These are phyloP conservation scores for Dendrocincla tyrannina DNA, from an alignment of 2,797 vertebrate species.

Conservation along the genomic window DNA sequence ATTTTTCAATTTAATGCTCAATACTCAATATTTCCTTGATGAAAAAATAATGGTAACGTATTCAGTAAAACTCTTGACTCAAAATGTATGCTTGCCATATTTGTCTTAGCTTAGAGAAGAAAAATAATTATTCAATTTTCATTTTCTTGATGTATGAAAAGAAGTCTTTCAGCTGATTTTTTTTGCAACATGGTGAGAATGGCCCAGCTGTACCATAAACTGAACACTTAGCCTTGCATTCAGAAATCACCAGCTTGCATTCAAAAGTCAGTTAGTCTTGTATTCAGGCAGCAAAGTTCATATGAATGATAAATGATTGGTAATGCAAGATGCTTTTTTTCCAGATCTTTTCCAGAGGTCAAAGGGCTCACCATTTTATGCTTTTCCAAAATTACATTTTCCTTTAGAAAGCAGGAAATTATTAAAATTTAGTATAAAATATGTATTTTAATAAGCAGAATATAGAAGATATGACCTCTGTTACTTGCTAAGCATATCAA, in stretches of 20 bases:
- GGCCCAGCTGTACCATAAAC: constrained; percentile 53
- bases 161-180: constrained; percentile 16
- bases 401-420: constrained; percentile 19
- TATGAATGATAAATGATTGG: constrained; percentile 50
- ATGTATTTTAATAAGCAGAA: not conserved
- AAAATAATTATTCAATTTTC: constrained; percentile 39
- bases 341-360: not conserved
- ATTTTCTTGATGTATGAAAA: constrained; percentile 47
- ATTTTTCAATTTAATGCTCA: not conserved
- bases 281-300: constrained; percentile 55
- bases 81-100: not conserved
- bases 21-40: not conserved
- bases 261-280: constrained; percentile 44
- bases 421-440: constrained; percentile 23
- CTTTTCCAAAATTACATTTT: constrained; percentile 15
- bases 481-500: not conserved
- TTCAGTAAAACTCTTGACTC: constrained; percentile 18
- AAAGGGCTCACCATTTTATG: not conserved
- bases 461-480: not conserved
- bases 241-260: constrained; percentile 43
- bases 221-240: constrained; percentile 51
- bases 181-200: constrained; percentile 31
- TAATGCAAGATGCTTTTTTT: not conserved
- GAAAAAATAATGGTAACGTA: not conserved
- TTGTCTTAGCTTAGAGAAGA: constrained; percentile 22